These are phyloP conservation scores for Drosophila dives DNA, from an alignment of 2,888 invertebrate species.

Conservation along the genomic window DNA sequence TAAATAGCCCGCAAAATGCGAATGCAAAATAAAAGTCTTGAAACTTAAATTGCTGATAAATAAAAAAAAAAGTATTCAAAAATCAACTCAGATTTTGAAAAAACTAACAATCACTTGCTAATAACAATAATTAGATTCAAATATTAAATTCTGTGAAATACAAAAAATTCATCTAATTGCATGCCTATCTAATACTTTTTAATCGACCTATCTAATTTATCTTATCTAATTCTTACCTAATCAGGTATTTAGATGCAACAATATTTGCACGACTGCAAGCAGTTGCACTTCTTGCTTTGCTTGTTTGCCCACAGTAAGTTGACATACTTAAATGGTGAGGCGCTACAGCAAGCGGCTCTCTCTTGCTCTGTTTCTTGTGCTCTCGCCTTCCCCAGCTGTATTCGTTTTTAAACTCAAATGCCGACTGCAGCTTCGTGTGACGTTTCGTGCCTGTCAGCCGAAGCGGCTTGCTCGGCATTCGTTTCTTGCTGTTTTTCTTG, in stretches of 20 bases:
- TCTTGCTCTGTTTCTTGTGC: background rate
- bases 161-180: background rate
- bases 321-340: constrained; percentile 32
- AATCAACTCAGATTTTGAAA: background rate
- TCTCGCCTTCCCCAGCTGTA: background rate
- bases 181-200: too few relatives aligned
- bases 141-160: too few relatives aligned
- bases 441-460: constrained; percentile 24
- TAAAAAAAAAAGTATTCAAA: background rate
- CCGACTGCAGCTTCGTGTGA: constrained; percentile 36
- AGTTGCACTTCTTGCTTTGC: constrained; percentile 6
- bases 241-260: background rate
- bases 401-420: constrained; percentile 19
- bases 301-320: constrained; percentile 16
- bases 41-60: background rate
- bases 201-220: too few relatives aligned
- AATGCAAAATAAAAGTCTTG: background rate
- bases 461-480: constrained; percentile 26
- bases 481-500: constrained; percentile 14
- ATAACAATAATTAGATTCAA: background rate
- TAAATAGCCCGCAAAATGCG: background rate
- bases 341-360: background rate
- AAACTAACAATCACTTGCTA: background rate
- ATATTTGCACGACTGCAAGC: background rate
- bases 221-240: background rate